These are phyloP conservation scores for Diphyllodes magnificus DNA, from an alignment of 2,113 vertebrate species.

Conservation along the genomic window DNA sequence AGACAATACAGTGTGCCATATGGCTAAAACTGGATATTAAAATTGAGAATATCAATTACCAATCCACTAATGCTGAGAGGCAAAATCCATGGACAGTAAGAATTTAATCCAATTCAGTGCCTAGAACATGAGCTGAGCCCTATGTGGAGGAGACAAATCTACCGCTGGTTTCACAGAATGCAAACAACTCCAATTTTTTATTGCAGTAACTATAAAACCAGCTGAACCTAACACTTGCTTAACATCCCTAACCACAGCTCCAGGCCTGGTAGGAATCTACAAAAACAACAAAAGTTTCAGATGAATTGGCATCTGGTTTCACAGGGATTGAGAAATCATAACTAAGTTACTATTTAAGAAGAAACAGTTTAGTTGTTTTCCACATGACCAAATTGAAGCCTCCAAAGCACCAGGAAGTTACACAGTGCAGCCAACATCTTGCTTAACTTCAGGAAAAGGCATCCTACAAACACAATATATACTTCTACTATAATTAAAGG, in stretches of 20 bases:
- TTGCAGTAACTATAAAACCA: background rate
- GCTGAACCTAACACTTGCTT: background rate
- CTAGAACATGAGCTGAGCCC: conserved; percentile 64
- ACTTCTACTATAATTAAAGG: background rate
- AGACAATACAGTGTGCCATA: conserved; percentile 63
- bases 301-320: background rate
- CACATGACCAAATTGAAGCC: conserved; percentile 6
- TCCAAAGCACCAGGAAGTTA: conserved; percentile 29
- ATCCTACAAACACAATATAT: background rate
- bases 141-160: background rate
- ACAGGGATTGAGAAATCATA: background rate
- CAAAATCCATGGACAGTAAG: conserved; percentile 73
- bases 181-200: background rate
- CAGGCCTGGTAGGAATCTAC: background rate
- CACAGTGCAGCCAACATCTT: background rate
- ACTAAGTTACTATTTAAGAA: background rate
- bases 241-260: background rate
- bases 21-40: conserved; percentile 71
- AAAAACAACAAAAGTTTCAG: background rate
- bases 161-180: background rate
- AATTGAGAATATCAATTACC: conserved; percentile 76
- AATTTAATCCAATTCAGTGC: conserved; percentile 80
- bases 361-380: conserved; percentile 5
- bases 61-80: conserved; percentile 75
- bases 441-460: background rate